Evolutionary conservation across 2,797 vertebrate species (phyloP), one percentile per base, ranked within the genome.

Genomic region (Arnoldichthys spilopterus): DNA sequence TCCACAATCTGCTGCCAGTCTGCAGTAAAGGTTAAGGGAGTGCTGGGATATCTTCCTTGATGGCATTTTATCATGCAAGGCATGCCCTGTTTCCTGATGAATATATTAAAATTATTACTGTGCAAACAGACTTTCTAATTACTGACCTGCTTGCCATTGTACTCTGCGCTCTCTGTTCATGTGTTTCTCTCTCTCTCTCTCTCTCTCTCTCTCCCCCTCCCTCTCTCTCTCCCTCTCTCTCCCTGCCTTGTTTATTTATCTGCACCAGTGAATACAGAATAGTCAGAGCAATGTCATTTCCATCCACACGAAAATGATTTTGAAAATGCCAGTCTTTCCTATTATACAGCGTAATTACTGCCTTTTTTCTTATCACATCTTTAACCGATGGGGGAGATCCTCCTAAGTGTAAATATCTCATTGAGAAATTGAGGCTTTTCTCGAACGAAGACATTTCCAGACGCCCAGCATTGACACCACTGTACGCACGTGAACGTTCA

Each of bases 101-200:
- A 95, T 95, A 95, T 94, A 95, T 94, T 94, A 95, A 94, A 95
- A 95, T 94, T 94, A 95, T 95, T 95, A 95, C 94, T 94, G 93
- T 95, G 93, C 94, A 95, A 95, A 95, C 94, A 95, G 93, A 94
- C 93, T 95, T 95, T 95, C 93, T 95, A 95, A 95, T 95, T 95
- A 95, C 94, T 95, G 94, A 94, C 94, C 94, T 94, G 93, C 93
- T 93, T 94, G 93, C 93, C 93, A 95, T 94, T 94, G 94, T 94
- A 94, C 93, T 94, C 90, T 91, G 90, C 90, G 86, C 92, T 93
- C 91, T 91, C 89, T 93, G 91, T 92, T 90, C 92, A 79, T 91
- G 89, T 85, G 83, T 83, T 74, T 0, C 83, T 67, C 71, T 80
- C 79, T 54, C 71, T 62, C 72, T 73, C 82, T 83, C 84, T 86